A percentile compares a stretch with the other conserved stretches of the same genome.
Conservation (phyloP, 2,113 vertebrate species). For the Puffinus mauretanicus region DNA sequence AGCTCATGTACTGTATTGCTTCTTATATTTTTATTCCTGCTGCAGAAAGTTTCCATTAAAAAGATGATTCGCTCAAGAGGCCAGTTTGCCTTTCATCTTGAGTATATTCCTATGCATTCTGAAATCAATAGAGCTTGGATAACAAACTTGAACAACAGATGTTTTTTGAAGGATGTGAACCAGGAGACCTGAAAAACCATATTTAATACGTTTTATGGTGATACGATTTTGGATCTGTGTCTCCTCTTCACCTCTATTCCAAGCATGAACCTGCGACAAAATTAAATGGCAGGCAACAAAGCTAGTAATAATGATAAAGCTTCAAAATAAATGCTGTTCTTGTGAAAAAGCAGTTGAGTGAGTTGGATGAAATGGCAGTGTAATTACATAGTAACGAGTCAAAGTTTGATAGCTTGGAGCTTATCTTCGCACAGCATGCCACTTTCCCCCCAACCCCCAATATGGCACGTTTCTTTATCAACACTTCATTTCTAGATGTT, state of each 20-base stretch:
- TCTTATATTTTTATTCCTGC: neutral
- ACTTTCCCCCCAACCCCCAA: neutral
- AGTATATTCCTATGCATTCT: neutral
- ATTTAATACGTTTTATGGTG: neutral
- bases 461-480: neutral
- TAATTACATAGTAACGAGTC: neutral
- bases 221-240: neutral
- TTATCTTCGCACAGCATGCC: neutral
- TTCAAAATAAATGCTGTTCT: constrained; percentile 24
- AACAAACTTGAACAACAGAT: neutral
- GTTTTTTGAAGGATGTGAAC: neutral
- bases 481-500: neutral
- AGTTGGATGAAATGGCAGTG: constrained; percentile 11
- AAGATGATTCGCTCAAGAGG: neutral
- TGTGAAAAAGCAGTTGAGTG: neutral
- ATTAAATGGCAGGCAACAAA: constrained; percentile 13
- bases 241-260: constrained; percentile 10
- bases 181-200: neutral
- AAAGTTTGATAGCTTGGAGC: constrained; percentile 26
- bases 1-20: neutral
- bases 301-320: neutral
- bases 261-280: neutral
- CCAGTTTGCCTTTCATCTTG: neutral
- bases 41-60: neutral
- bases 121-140: neutral